Evolutionary conservation across 2,113 vertebrate genomes (phyloP), one percentile per base, ranked within the genome.

Genomic region (Lepus americanus): DNA sequence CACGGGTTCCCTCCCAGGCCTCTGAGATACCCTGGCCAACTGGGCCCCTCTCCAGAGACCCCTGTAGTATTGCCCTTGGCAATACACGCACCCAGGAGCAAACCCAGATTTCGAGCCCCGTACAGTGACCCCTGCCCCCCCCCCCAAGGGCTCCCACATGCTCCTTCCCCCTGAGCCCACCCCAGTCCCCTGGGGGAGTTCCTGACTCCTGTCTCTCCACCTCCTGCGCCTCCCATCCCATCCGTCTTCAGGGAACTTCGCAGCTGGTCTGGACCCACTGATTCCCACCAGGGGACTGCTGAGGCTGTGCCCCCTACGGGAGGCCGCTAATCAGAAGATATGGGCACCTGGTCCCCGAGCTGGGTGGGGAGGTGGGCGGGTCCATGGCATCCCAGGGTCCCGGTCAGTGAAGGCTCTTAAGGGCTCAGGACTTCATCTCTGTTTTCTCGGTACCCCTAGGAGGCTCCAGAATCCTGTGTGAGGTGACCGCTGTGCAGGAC

Each of bases 241-340:
- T 67, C 31, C 51, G 3, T 91, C 73, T 85, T 89, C 63, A 82
- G 73, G 95, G 80, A 93, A 93, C 72, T 64, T 22, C 81, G 87
- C 66, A 93, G 29, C 66, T 93, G 90, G n/a, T 90, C 77, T 83
- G 64, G 59, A 69, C 76, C n/a, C 67, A 36, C 36, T 55, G 72
- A 76, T 93, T 66, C 39, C 86, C 61, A 79, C 67, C 64, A 70
- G 22, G 81, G 36, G 36, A 79, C 44, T 72, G n/a, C 36, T 63
- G 36, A 59, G 17, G 67, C 51, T 25, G 33, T 64, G 23, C 12
- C 90, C 19, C 16, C 39, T 55, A 4, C 49, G 23, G 12, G 19
- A 11, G 74, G 66, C 49, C 85, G 51, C 92, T 55, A 90, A 55
- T 84, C 49, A 69, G 78, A 87, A 92, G 81, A 86, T 27, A 59